Evolutionary conservation across 1,140 invertebrate genomes (phyloP).

Genomic region (Plectus sambesii): DNA sequence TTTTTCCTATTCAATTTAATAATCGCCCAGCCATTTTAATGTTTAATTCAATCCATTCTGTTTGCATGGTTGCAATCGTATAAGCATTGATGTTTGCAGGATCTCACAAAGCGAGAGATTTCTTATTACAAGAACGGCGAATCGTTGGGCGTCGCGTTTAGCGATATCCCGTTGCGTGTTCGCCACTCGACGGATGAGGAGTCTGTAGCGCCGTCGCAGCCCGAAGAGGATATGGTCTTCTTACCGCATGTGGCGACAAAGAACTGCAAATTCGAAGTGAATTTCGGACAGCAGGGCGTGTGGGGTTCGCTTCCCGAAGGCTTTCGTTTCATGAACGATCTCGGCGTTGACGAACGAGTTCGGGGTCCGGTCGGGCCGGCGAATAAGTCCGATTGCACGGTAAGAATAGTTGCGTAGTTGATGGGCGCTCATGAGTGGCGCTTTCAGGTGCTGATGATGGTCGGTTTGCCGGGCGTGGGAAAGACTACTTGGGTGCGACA

Average conservation of each 20-base stretch:
- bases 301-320: too few species aligned
- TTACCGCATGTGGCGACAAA: conserved; percentile 41
- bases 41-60: conserved; percentile 1
- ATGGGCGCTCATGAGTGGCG: too few species aligned
- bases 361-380: conserved; percentile 14
- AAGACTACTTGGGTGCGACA: conserved; percentile 39
- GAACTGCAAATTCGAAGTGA: conserved; percentile 39
- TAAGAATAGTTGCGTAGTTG: too few species aligned
- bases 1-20: too few species aligned
- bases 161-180: conserved; percentile 24
- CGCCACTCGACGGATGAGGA: too few species aligned
- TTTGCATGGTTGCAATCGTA: conserved; percentile 8
- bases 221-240: conserved; percentile 27
- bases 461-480: conserved; percentile 29
- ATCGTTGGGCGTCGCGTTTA: conserved; percentile 36
- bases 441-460: conserved; percentile 42
- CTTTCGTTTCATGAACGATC: conserved; percentile 17
- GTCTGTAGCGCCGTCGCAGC: too few species aligned
- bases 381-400: conserved; percentile 35
- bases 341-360: conserved; percentile 11
- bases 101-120: conserved; percentile 26
- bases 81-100: conserved; percentile 31
- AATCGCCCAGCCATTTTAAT: too few species aligned
- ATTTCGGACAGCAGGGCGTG: too few species aligned
- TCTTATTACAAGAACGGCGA: conserved; percentile 36